Evolutionary conservation across 1,140 invertebrate species (phyloP).

Genomic region (Ceratina australensis): DNA sequence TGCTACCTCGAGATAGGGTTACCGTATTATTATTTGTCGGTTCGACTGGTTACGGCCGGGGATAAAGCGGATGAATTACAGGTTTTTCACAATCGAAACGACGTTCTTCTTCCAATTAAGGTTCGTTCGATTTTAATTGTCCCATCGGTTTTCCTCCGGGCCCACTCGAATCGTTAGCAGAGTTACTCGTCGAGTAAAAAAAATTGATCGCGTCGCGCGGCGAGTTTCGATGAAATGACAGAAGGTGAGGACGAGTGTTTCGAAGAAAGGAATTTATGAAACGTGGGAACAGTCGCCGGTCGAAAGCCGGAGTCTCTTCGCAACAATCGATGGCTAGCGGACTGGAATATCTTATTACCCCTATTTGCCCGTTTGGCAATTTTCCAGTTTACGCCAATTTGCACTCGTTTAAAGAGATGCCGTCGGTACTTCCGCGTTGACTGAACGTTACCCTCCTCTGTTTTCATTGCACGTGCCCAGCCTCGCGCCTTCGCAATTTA

Average conservation of each 20-base stretch:
- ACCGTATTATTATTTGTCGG: conserved; percentile 49
- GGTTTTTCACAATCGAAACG: too few species aligned
- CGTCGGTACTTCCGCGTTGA: conserved; percentile 29
- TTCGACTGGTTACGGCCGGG: not conserved
- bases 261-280: not conserved
- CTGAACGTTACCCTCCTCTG: conserved; percentile 19
- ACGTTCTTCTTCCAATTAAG: not conserved
- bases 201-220: too few species aligned
- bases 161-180: too few species aligned
- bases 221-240: too few species aligned
- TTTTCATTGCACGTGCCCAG: conserved; percentile 38
- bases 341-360: conserved; percentile 46
- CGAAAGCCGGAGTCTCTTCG: conserved; percentile 20
- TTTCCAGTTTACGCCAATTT: conserved; percentile 49
- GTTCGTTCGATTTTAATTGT: not conserved
- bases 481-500: not conserved
- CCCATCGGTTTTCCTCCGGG: too few species aligned
- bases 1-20: conserved; percentile 38
- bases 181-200: too few species aligned
- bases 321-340: conserved; percentile 37
- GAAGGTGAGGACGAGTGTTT: too few species aligned
- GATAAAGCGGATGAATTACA: conserved; percentile 16
- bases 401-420: conserved; percentile 47
- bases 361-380: conserved; percentile 35
- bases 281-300: conserved; percentile 22